phyloP scores from a whole-genome alignment of 2,113 vertebrate species.

The Anser cygnoides region DNA sequence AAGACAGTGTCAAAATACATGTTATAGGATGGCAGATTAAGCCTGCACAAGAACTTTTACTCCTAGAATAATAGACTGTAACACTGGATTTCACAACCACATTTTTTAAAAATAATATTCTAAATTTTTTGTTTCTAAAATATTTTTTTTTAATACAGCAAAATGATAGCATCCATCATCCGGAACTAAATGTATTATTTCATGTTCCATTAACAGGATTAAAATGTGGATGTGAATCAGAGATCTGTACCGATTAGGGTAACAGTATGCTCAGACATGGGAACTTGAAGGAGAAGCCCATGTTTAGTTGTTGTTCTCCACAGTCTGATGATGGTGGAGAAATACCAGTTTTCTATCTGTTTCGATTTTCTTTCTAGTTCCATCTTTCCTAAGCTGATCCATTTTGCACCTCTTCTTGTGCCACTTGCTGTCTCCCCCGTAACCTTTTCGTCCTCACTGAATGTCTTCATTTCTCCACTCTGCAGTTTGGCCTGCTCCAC shows the following conservation, averaged over 20 bases:
- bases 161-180: neutral
- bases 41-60: neutral
- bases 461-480: neutral
- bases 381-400: neutral
- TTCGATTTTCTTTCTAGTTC: neutral
- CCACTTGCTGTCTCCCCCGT: neutral
- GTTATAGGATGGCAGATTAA: constrained; percentile 2
- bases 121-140: neutral
- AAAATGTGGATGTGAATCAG: neutral
- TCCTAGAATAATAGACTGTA: neutral
- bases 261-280: neutral
- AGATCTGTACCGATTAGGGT: neutral
- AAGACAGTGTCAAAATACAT: constrained; percentile 2
- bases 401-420: neutral
- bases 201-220: neutral
- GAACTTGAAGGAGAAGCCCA: neutral
- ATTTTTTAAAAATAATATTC: neutral
- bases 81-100: neutral
- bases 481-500: neutral
- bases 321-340: neutral
- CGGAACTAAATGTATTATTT: neutral
- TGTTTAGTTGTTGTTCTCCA: neutral
- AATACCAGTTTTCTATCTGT: neutral
- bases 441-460: neutral
- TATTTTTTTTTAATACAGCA: neutral